These are phyloP conservation scores for Hippocampus kuda DNA, from an alignment of 2,797 vertebrate species.

Conservation along the genomic window DNA sequence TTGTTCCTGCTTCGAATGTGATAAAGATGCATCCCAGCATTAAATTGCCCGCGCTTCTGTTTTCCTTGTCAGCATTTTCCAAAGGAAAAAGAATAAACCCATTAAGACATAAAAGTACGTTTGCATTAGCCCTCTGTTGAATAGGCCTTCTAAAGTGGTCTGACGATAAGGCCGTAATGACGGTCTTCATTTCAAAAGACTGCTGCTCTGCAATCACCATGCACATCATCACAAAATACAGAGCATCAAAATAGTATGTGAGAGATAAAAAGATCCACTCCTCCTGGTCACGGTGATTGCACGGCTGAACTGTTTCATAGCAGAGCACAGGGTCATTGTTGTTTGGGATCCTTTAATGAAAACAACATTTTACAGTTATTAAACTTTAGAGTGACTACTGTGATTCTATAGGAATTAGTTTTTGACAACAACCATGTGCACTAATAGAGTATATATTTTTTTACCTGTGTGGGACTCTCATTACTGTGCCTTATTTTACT, in stretches of 20 bases:
- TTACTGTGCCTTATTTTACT: slow-evolving; percentile 3
- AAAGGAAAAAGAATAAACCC: not conserved
- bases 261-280: not conserved
- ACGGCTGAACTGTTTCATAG: not conserved
- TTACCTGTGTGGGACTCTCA: slow-evolving; percentile 4
- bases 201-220: not conserved
- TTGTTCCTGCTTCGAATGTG: not conserved
- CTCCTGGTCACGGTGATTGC: not conserved
- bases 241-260: not conserved
- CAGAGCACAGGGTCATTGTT: not conserved
- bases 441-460: not conserved
- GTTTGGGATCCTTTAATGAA: not conserved
- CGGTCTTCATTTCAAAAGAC: not conserved
- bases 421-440: not conserved
- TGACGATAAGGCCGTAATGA: not conserved
- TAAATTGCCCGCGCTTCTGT: not conserved
- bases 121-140: slow-evolving; percentile 1
- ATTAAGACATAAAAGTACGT: not conserved
- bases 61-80: slow-evolving; percentile 1
- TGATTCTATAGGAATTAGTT: not conserved
- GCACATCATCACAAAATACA: not conserved
- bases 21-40: not conserved
- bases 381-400: not conserved
- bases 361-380: not conserved
- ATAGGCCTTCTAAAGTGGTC: not conserved